These are phyloP conservation scores for Caenorhabditis becei DNA, from an alignment of 2,888 invertebrate species.

Conservation along the genomic window DNA sequence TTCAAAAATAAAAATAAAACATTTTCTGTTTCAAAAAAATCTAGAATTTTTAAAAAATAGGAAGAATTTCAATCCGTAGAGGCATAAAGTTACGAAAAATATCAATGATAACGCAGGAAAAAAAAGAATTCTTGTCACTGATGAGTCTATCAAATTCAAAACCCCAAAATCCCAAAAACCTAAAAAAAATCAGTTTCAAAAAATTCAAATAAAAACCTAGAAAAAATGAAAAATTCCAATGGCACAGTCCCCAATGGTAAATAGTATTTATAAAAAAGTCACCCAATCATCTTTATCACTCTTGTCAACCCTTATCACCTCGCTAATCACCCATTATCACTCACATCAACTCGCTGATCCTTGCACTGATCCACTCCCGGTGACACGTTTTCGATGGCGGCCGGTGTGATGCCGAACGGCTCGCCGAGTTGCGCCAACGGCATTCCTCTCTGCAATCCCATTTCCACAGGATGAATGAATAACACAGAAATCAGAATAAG, in stretches of 20 bases:
- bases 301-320: too few species aligned
- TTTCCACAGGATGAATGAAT: conserved; percentile 18
- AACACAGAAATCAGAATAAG: conserved; percentile 1
- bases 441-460: conserved; percentile 65
- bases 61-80: too few species aligned
- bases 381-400: conserved; percentile 62
- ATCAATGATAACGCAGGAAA: too few species aligned
- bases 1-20: neutral
- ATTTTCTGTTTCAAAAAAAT: neutral
- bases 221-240: too few species aligned
- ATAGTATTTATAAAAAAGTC: neutral
- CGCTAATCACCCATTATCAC: conserved; percentile 15
- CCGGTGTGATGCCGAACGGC: conserved; percentile 66
- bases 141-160: too few species aligned
- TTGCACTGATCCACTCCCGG: conserved; percentile 57
- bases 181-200: neutral
- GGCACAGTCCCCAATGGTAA: too few species aligned
- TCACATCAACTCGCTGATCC: conserved; percentile 39
- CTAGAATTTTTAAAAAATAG: too few species aligned
- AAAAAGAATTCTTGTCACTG: too few species aligned
- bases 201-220: neutral
- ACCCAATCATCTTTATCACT: too few species aligned
- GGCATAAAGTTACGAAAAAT: too few species aligned
- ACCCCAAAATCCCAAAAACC: too few species aligned
- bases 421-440: conserved; percentile 71